Base-by-base conservation (phyloP, 2,113 vertebrate species). In the Pachypanchax playfairii region DNA sequence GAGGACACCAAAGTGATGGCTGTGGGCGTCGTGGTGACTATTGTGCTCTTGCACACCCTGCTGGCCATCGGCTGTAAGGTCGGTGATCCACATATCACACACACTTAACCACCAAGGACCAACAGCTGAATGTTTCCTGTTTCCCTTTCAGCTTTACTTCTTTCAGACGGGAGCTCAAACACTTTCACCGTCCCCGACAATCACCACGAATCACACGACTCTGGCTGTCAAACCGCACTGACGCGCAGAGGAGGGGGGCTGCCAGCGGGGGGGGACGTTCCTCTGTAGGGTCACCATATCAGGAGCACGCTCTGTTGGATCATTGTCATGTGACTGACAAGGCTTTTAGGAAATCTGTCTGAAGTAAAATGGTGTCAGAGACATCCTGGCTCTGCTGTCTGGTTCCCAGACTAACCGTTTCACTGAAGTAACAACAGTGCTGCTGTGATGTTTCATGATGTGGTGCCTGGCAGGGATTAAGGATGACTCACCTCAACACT, bases 1-100 rank as follows among this genome's bases (percentile, higher is more conserved):
- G 90, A 92, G 1, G 93, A 95, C 77, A 91, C 90, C 44, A 92
- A 83, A 74, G 39, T 77, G 42, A 88, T 85, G 1, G 91, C 93
- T 0, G 71, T 88, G 0, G 75, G 76, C 2, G 87, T 91, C 3
- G 72, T 94, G 5, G 81, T 64, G 0, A 61, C 70, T 4, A 91
- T 96, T 0, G 71, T 94, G 22, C 46, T 91, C 6, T 79, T 95
- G 13, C 94, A 96, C 14, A 55, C 89, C 0, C 93, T 96, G 36
- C 86, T 96, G 73, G 93, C 93, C 0, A 1, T 94, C 15, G 93
- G 93, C 67, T 96, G 92, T 57, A 95, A 96, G 93, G 95, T 96
- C 12, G 13, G 59, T 71, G 28, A 38, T 11, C 20, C 38, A 20
- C 43, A 0, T 5, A 11, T 39, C 17, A 6, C 5, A 5, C 29